Base-by-base conservation (phyloP, 2,888 invertebrate species). In the Drosophila mimetica region DNA sequence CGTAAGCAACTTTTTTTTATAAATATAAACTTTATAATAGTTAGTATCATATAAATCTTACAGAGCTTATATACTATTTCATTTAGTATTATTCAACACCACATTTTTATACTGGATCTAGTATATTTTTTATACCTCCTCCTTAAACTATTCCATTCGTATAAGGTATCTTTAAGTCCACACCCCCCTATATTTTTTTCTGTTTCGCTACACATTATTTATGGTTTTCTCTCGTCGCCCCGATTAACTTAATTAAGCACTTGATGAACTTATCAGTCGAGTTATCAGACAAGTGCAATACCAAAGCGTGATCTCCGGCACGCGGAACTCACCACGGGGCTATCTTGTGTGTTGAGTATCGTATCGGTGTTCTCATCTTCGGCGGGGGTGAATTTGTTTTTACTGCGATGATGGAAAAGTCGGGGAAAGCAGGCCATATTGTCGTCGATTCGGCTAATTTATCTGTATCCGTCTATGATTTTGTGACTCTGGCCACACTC, bases 401-500 rank as follows among this genome's bases (percentile, higher is more conserved):
- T 90, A 28, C 78, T 82, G 4, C 90, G 85, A 51, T 74, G 75
- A 46, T 77, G 77, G 47, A 90, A 84, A 28, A 90, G 75, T 14
- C 88, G 90, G 52, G 89, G 90, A 78, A 90, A 90, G 61, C 90
- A 90, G 55, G 90, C 89, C 90, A 90, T 90, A 18, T 69, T 74
- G 48, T 18, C 16, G 48, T 37, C 20, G 6, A 6, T 54, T 34
- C 39, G 18, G 52, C 30, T 47, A 13, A 16, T 28, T 8, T 44
- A 37, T 55, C 20, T 20, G 14, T 28, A 18, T 8, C 34, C n/a
- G 16, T 14, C 2, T 13, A 7, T 44, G 20, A 30, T 8, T 25
- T 42, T 52, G 41, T 39, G 36, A 28, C 7, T 47, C 20, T 44
- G 46, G 25, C 25, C 14, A 44, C 14, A 11, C 44, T n/a, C n/a